These are phyloP conservation scores for Tineola bisselliella DNA, from an alignment of 2,888 invertebrate species.

Conservation along the genomic window DNA sequence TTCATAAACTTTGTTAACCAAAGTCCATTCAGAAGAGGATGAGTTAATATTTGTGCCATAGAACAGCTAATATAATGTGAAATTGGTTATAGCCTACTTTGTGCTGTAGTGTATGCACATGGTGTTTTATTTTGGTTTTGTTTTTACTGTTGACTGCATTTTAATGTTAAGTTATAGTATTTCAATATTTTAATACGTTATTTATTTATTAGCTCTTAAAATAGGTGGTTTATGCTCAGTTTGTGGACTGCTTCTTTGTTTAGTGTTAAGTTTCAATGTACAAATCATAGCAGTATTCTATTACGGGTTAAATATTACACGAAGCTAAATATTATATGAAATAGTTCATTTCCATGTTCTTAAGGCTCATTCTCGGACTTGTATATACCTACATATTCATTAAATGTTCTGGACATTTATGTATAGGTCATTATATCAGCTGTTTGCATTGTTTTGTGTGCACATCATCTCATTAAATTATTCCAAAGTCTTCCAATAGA, in stretches of 20 bases:
- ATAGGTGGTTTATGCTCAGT: conserved; percentile 16
- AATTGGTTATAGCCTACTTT: background rate
- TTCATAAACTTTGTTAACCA: background rate
- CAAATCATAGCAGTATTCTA: conserved; percentile 38
- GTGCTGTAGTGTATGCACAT: background rate
- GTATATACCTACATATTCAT: conserved; percentile 7
- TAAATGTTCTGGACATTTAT: conserved; percentile 26
- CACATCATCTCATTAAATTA: background rate
- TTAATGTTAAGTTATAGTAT: conserved; percentile 65
- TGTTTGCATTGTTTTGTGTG: background rate
- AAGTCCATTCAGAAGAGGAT: background rate
- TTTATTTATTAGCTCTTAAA: conserved; percentile 60
- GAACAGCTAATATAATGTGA: background rate
- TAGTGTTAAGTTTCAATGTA: background rate
- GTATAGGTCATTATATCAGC: background rate
- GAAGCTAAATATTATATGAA: conserved; percentile 18
- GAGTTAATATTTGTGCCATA: conserved; percentile 6
- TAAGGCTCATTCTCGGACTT: background rate
- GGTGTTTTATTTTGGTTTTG: conserved; percentile 25
- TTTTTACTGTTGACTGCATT: conserved; percentile 56
- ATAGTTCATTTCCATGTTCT: background rate
- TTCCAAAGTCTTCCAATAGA: conserved; percentile 57
- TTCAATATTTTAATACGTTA: conserved; percentile 66
- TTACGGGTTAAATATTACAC: conserved; percentile 48
- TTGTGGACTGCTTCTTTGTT: background rate